Conservation (phyloP, 2,888 invertebrate species). For the Sialis lutaria region DNA sequence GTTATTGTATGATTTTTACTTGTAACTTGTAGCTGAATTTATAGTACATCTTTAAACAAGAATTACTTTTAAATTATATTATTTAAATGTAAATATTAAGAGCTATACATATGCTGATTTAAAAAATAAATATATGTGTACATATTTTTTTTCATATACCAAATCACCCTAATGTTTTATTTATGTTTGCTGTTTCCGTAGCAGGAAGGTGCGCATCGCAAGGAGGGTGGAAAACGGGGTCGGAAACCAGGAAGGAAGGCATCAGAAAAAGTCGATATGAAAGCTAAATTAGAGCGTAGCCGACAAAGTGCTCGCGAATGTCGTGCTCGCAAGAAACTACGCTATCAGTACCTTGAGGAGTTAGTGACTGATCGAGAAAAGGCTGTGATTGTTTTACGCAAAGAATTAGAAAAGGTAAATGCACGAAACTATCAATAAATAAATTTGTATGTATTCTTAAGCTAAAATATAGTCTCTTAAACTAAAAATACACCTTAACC, state of each 20-base stretch:
- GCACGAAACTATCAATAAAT: slow-evolving; percentile 2
- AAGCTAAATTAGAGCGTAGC: slow-evolving; percentile 92
- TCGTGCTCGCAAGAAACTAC: slow-evolving; percentile 86
- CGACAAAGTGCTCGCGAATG: slow-evolving; percentile 95
- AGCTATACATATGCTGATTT: not conserved
- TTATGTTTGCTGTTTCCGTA: slow-evolving; percentile 13
- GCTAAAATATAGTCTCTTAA: slow-evolving; percentile 59
- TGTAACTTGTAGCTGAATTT: too few species aligned
- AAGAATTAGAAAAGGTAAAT: slow-evolving; percentile 77
- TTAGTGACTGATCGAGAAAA: slow-evolving; percentile 85
- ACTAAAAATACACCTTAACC: too few species aligned
- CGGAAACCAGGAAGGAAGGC: slow-evolving; percentile 77
- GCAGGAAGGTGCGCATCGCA: slow-evolving; percentile 45
- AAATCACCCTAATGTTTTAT: not conserved
- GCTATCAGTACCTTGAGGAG: slow-evolving; percentile 94
- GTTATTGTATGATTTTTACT: too few species aligned
- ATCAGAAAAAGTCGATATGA: slow-evolving; percentile 80
- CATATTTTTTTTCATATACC: not conserved
- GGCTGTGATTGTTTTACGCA: slow-evolving; percentile 69
- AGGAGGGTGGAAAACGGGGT: slow-evolving; percentile 74
- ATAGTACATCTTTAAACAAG: not conserved
- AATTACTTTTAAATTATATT: not conserved
- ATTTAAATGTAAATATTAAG: not conserved
- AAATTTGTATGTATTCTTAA: slow-evolving; percentile 10
- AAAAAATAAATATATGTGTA: not conserved